These are phyloP conservation scores for Penelope pileata DNA, from an alignment of 2,113 vertebrate genomes.

Conservation along the genomic window DNA sequence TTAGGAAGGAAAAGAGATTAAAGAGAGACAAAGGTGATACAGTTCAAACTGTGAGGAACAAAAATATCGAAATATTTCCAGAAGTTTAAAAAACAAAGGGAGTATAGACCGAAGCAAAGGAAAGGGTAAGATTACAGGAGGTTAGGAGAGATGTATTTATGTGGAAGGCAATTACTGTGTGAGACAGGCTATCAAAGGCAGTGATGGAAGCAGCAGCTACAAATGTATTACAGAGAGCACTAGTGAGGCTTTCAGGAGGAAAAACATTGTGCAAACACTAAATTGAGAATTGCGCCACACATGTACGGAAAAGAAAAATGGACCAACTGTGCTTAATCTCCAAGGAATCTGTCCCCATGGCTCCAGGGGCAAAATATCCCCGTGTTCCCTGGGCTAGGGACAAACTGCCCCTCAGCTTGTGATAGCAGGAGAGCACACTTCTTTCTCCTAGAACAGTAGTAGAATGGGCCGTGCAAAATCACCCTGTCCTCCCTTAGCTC, in stretches of 20 bases:
- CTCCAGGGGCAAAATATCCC: background rate
- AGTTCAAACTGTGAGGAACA: background rate
- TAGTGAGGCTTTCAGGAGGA: background rate
- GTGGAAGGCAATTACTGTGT: background rate
- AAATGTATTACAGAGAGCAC: background rate
- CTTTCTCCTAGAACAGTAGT: background rate
- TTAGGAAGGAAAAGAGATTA: slow-evolving; percentile 20
- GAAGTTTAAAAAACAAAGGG: background rate
- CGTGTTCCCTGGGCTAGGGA: background rate
- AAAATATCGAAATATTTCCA: background rate
- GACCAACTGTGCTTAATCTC: background rate
- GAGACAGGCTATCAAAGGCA: background rate
- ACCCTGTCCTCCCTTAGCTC: background rate
- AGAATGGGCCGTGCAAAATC: background rate
- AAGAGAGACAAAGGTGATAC: background rate
- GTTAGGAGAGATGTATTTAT: background rate
- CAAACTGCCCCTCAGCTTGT: background rate
- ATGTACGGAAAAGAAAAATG: background rate
- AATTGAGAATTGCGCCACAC: background rate
- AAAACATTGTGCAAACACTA: background rate
- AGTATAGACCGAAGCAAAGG: background rate
- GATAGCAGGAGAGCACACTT: background rate
- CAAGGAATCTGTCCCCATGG: background rate
- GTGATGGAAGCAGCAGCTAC: background rate
- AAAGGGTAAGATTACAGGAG: background rate